Conservation (phyloP, 2,113 vertebrate genomes). For the Amazona vittata region DNA sequence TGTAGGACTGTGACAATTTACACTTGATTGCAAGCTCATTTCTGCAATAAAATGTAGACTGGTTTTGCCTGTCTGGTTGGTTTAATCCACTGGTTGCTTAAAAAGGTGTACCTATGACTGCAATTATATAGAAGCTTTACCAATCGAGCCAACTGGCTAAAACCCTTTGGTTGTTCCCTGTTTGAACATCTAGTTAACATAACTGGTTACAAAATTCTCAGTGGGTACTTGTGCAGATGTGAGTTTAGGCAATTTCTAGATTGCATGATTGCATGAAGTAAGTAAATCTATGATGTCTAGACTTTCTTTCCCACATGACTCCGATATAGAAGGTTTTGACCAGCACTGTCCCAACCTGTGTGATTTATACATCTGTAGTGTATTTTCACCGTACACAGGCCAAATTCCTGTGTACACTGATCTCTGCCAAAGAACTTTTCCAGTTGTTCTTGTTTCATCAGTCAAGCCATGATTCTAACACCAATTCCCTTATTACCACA, state of each 20-base stretch:
- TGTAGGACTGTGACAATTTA: background rate
- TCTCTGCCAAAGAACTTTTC: constrained; percentile 68
- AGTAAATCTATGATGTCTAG: constrained; percentile 64
- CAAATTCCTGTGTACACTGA: constrained; percentile 54
- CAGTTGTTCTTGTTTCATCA: constrained; percentile 37
- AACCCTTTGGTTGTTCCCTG: background rate
- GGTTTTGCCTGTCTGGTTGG: background rate
- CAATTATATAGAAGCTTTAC: background rate
- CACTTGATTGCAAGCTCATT: background rate
- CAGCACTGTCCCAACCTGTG: constrained; percentile 40
- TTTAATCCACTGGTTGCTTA: background rate
- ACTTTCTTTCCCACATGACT: constrained; percentile 64
- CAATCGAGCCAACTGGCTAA: background rate
- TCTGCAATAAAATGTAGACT: background rate
- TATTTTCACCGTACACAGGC: constrained; percentile 69
- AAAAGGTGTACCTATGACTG: background rate
- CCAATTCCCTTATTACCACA: constrained; percentile 1
- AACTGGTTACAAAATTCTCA: background rate
- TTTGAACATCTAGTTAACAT: background rate
- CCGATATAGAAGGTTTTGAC: constrained; percentile 38
- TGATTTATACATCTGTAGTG: constrained; percentile 67
- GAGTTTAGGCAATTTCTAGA: constrained; percentile 23
- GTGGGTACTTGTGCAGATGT: background rate
- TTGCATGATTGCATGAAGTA: constrained; percentile 15
- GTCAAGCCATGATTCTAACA: constrained; percentile 19